These are phyloP conservation scores for Paedocypris micromegethes DNA, from an alignment of 2,797 vertebrate genomes.

Conservation along the genomic window DNA sequence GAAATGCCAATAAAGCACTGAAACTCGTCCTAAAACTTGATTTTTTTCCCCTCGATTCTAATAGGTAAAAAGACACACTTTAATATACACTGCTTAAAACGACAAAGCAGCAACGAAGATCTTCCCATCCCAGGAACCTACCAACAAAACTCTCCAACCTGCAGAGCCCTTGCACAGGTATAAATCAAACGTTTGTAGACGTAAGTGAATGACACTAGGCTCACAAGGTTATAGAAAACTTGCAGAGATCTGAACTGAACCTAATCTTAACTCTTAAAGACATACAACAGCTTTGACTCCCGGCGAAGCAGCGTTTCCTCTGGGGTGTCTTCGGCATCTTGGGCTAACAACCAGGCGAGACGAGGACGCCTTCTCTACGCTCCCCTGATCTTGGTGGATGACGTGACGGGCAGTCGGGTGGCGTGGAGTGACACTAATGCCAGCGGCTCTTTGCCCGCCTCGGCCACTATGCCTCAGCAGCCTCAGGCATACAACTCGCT, in stretches of 20 bases:
- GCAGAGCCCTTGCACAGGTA: conserved; percentile 62
- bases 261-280: conserved; percentile 38
- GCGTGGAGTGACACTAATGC: conserved; percentile 41
- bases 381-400: conserved; percentile 82
- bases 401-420: conserved; percentile 59
- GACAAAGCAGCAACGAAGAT: conserved; percentile 81
- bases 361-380: conserved; percentile 78
- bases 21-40: background rate
- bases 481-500: conserved; percentile 71
- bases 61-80: conserved; percentile 81
- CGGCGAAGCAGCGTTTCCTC: conserved; percentile 54
- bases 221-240: too few species aligned
- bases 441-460: conserved; percentile 67
- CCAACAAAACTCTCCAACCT: conserved; percentile 66
- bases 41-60: background rate
- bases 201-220: too few species aligned
- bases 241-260: too few species aligned
- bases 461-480: conserved; percentile 59
- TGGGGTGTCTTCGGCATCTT: conserved; percentile 64
- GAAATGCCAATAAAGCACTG: background rate
- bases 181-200: background rate
- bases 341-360: conserved; percentile 74
- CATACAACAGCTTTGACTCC: conserved; percentile 59
- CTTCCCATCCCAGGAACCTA: conserved; percentile 86
- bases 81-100: conserved; percentile 84